A percentile compares a stretch with the other conserved stretches of the same genome.
Conservation (phyloP, 92 coral and sea anemone species). For the Bergia puertoricense region DNA sequence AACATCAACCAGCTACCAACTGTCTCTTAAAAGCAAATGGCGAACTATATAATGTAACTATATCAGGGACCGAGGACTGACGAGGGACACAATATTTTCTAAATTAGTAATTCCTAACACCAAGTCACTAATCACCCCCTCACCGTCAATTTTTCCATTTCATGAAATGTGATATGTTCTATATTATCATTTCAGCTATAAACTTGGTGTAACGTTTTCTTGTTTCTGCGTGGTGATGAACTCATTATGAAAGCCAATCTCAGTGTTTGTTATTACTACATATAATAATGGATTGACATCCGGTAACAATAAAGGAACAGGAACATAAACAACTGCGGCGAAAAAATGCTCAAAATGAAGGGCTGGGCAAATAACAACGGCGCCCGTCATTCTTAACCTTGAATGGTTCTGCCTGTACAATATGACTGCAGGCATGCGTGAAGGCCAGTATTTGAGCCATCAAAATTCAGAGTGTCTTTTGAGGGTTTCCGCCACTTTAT, state of each 20-base stretch:
- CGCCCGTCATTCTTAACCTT: conserved; percentile 6
- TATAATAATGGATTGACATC: neutral
- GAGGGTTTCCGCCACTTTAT: neutral
- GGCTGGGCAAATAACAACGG: neutral
- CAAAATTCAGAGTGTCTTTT: neutral
- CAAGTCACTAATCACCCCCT: no score
- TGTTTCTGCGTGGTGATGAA: no score
- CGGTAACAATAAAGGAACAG: neutral
- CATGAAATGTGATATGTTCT: no score
- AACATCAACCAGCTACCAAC: no score
- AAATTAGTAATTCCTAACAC: no score
- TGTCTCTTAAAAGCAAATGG: no score
- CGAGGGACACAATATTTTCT: no score
- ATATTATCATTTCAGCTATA: no score
- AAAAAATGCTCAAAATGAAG: neutral
- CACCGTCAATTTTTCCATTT: no score
- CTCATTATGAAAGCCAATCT: neutral
- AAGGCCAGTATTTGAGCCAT: neutral
- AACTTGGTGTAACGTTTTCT: no score
- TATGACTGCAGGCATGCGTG: neutral
- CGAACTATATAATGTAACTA: no score
- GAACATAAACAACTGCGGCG: neutral
- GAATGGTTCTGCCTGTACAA: neutral
- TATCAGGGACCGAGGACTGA: no score
- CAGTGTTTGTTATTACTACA: neutral